Evolutionary conservation across 2,888 invertebrate species (phyloP), one percentile per base, ranked within the genome.

Genomic region (Hyposoter dolosus): DNA sequence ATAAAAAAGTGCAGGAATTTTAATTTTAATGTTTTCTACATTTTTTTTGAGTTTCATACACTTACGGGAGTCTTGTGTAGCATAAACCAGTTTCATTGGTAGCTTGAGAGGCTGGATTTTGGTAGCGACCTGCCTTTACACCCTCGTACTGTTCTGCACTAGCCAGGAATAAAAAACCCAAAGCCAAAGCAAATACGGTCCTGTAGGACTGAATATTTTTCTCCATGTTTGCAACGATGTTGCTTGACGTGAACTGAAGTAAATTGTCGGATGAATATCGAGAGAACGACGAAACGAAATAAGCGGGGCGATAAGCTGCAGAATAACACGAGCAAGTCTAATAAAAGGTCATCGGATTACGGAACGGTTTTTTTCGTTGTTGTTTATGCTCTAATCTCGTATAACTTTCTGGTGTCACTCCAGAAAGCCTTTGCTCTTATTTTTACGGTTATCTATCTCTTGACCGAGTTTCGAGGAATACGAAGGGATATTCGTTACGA

Each of bases 61-160:
- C 96, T 96, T 94, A 96, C 96, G 96, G 96, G 2, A 96, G 95
- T 95, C 96, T 96, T 56, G 95, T 94, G 88, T 95, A 95, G 91
- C 96, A 96, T 5, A 96, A 95, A 79, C 96, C 96, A 68, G 92
- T 92, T 82, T 92, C 92, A 35, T 89, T 88, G 2, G 91, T 89
- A 9, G 90, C 89, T 79, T 65, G 78, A 35, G 76, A 81, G 76
- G 17, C 72, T 75, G 85, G 72, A 83, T 79, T 77, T 47, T 90
- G 87, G 79, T 90, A 89, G 9, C 79, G 72, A 71, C 90, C 90
- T 50, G 90, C 90, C 75, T 93, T 93, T 47, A 91, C 91, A 74
- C 91, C 92, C 4, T 90, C 90, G 43, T 85, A 74, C 40, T 86
- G 84, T 63, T 69, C 82, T 23, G 43, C 82, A 9, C 85, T 45